Evolutionary conservation across 1,140 invertebrate genomes (phyloP), one percentile per base, ranked within the genome.

Genomic region (Cyrtorhinus lividipennis): DNA sequence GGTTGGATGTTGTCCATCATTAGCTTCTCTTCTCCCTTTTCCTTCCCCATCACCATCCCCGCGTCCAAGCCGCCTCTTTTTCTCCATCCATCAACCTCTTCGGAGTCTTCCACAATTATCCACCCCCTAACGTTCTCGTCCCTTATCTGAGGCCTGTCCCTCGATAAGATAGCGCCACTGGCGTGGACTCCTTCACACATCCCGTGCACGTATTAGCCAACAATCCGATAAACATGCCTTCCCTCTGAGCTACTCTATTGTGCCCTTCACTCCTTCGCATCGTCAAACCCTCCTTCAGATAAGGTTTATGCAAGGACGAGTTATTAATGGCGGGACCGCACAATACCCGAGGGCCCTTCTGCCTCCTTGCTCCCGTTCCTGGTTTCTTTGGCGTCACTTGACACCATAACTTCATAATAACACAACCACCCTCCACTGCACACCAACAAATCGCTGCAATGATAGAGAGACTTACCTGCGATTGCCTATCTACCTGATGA

Each of bases 31-130:
- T 22, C 13, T 1, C 60, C 60, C 44, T 15, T 15, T 5, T 15
- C 13, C 61, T 13, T 20, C 3, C 45, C 58, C n/a, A 3, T 12
- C 24, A 24, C 12, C 15, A n/a, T 27, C n/a, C 12, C 26, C n/a
- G 56, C 12, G 12, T 22, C 56, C 13, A 12, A 22, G 56, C 12
- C 12, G 56, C 3, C 27, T n/a, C n/a, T n/a, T 23, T 48, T 46
- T 20, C 60, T 62, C 27, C 60, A 62, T 62, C 61, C 61, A 62
- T 62, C 61, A 62, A 44, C 22, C 60, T 24, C 60, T 44, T 44
- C 61, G 27, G 61, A 62, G 44, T 20, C 58, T 59, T 59, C 58
- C 23, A 20, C 24, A 23, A 58, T 58, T 24, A 24, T 24, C 20
- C 56, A 58, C 56, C 56, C 20, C 5, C 26, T 23, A 22, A 13